A percentile compares a stretch with the other conserved stretches of the same genome.
Evolutionary conservation across 2,113 vertebrate genomes (phyloP).

Genomic region (Ophiodon elongatus): DNA sequence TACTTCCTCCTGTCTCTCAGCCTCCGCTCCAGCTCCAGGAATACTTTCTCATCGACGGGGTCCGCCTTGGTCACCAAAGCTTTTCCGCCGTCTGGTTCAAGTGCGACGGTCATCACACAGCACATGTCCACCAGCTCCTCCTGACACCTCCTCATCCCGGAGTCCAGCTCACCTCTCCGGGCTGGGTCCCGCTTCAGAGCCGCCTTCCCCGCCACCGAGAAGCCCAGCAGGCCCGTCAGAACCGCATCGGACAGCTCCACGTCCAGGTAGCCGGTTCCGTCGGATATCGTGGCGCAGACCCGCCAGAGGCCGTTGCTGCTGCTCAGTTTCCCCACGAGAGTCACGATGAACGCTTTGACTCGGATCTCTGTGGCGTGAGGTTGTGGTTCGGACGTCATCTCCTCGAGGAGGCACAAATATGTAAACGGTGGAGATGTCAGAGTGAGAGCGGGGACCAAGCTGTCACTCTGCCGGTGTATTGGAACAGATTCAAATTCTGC

Average conservation of each 20-base stretch:
- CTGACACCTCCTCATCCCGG: constrained; percentile 91
- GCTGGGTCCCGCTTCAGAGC: constrained; percentile 86
- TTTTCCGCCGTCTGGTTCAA: constrained; percentile 80
- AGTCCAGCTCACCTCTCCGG: constrained; percentile 82
- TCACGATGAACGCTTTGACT: constrained; percentile 95
- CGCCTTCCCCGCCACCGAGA: constrained; percentile 90
- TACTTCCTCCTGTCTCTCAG: constrained; percentile 74
- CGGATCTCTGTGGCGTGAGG: constrained; percentile 76
- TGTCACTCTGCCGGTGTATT: constrained; percentile 2
- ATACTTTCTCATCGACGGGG: constrained; percentile 79
- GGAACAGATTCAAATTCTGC: neutral
- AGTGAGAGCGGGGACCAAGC: constrained; percentile 22
- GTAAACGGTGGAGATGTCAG: constrained; percentile 85
- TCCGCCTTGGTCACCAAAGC: constrained; percentile 85
- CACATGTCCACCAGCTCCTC: constrained; percentile 93
- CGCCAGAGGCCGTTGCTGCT: constrained; percentile 86
- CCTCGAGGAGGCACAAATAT: constrained; percentile 86
- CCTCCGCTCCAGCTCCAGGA: constrained; percentile 85
- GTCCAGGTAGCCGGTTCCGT: constrained; percentile 93
- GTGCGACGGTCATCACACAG: constrained; percentile 90
- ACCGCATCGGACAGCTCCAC: constrained; percentile 90
- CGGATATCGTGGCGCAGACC: constrained; percentile 91
- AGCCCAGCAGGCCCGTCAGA: constrained; percentile 90
- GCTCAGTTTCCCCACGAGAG: constrained; percentile 92
- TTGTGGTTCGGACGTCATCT: constrained; percentile 62